These are phyloP conservation scores for Pelvicachromis taeniatus DNA, from an alignment of 2,113 vertebrate species.

Conservation along the genomic window DNA sequence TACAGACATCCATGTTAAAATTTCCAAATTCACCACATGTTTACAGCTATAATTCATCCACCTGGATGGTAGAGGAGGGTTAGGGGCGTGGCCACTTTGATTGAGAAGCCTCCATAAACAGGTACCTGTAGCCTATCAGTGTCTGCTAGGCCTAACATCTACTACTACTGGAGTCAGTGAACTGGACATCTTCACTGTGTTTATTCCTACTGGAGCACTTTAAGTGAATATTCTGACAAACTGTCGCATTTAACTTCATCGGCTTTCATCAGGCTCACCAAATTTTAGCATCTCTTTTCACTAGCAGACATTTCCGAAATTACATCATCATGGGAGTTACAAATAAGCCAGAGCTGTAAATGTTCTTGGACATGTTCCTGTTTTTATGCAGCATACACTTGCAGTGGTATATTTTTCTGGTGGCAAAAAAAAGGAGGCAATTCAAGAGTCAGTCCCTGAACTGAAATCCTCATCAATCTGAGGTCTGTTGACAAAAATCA, in stretches of 20 bases:
- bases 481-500: conserved; percentile 57
- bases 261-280: neutral
- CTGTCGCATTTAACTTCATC: neutral
- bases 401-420: neutral
- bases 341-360: neutral
- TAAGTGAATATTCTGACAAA: neutral
- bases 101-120: neutral
- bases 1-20: neutral
- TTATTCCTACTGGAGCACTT: neutral
- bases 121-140: neutral
- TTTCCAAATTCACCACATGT: neutral
- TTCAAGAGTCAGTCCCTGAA: conserved; percentile 2
- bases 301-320: neutral
- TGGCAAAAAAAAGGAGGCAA: neutral
- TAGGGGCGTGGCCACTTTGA: neutral
- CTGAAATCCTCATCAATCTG: conserved; percentile 46
- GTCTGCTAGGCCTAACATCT: neutral
- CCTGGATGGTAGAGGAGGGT: neutral
- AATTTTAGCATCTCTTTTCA: neutral
- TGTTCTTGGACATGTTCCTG: neutral
- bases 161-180: neutral
- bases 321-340: neutral
- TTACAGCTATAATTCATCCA: neutral
- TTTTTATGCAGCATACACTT: neutral
- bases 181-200: neutral